A percentile compares a stretch with the other conserved stretches of the same genome.
phyloP scores from a whole-genome alignment of 2,113 vertebrate species.

The Murina feae region DNA sequence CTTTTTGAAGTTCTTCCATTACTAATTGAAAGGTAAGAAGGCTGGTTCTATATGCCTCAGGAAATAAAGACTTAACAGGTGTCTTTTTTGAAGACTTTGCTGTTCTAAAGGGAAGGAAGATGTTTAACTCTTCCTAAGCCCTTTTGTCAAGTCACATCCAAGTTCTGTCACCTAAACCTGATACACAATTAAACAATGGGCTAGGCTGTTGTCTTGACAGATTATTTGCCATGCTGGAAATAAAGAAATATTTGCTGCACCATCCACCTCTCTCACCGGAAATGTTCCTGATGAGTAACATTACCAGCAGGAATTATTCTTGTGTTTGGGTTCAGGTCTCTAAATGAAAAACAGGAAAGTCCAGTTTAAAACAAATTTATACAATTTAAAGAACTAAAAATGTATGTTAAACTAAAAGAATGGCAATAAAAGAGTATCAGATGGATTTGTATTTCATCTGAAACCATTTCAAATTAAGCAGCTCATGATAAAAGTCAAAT shows the following conservation, averaged over 20 bases:
- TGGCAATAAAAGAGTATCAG: background rate
- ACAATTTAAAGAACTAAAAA: conserved; percentile 18
- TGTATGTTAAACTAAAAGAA: background rate
- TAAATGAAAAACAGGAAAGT: background rate
- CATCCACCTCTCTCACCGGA: conserved; percentile 39
- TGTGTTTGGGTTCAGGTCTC: background rate
- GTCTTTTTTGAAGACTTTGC: conserved; percentile 49
- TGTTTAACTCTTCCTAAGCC: conserved; percentile 4
- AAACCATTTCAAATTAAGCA: conserved; percentile 34
- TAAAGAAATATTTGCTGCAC: conserved; percentile 26
- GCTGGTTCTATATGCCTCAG: conserved; percentile 22
- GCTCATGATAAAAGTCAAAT: background rate
- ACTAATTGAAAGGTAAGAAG: conserved; percentile 57
- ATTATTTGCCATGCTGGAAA: conserved; percentile 53
- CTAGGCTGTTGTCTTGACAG: conserved; percentile 41
- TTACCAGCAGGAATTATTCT: conserved; percentile 21
- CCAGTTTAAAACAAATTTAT: background rate
- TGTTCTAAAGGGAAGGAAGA: conserved; percentile 34
- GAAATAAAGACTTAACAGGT: conserved; percentile 58
- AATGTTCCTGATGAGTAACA: conserved; percentile 42
- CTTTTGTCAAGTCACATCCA: conserved; percentile 38
- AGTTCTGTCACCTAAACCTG: conserved; percentile 54
- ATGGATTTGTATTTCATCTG: background rate
- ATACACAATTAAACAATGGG: conserved; percentile 57
- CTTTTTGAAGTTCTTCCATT: conserved; percentile 56